Conservation (phyloP, 1,140 invertebrate species). For the Drosophila aff. region DNA sequence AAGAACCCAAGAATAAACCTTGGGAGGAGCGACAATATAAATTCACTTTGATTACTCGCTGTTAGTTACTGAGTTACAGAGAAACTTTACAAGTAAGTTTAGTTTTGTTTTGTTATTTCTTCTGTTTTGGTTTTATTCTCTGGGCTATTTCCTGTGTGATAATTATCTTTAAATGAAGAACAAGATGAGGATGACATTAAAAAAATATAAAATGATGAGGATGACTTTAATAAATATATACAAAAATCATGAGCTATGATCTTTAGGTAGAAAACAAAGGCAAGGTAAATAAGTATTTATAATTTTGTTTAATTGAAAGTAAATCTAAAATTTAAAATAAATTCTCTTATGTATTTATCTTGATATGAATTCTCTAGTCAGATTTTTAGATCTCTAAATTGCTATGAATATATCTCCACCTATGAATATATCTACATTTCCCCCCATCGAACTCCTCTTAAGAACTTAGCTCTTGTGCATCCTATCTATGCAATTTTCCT, state of each 20-base stretch:
- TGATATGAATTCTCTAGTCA: no score
- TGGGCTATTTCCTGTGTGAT: constrained; percentile 27
- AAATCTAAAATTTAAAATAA: no score
- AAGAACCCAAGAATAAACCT: constrained; percentile 4
- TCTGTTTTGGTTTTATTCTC: constrained; percentile 1
- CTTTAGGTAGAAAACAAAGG: background rate
- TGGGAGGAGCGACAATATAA: constrained; percentile 28
- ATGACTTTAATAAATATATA: no score
- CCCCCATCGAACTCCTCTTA: background rate
- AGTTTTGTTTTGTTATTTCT: background rate
- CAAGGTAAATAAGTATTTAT: background rate
- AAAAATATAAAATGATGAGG: background rate
- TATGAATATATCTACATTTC: background rate
- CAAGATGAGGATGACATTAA: background rate
- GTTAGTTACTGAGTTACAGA: constrained; percentile 27
- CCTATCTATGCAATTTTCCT: background rate
- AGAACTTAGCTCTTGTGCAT: background rate
- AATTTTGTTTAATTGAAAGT: no score
- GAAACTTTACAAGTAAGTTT: constrained; percentile 23
- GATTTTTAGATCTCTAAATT: no score
- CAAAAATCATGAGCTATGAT: background rate
- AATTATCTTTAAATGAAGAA: background rate
- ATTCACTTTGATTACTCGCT: constrained; percentile 33
- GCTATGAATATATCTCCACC: no score
- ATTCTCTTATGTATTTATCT: no score